These are phyloP conservation scores for Paraplagusia blochii DNA, from an alignment of 2,113 vertebrate genomes.

Conservation along the genomic window DNA sequence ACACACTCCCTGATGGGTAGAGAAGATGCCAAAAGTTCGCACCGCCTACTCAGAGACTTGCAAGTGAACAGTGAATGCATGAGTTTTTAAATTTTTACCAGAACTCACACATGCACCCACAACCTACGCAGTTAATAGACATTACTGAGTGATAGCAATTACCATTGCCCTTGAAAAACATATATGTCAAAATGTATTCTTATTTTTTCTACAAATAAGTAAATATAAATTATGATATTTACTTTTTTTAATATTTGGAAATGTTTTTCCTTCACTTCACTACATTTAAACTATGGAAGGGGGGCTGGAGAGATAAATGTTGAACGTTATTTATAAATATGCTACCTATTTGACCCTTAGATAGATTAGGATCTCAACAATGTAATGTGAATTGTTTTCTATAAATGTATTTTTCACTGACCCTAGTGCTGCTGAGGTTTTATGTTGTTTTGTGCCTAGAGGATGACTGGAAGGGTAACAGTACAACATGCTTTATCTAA, in stretches of 20 bases:
- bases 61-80: slow-evolving; percentile 59
- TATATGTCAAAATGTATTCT: too few relatives aligned
- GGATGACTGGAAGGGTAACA: slow-evolving; percentile 45
- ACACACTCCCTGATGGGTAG: slow-evolving; percentile 30
- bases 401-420: too few relatives aligned
- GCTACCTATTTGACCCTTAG: too few relatives aligned
- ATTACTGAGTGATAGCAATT: slow-evolving; percentile 9
- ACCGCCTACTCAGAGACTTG: slow-evolving; percentile 68
- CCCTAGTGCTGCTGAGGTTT: neutral
- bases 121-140: slow-evolving; percentile 1
- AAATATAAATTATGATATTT: too few relatives aligned
- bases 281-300: too few relatives aligned
- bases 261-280: too few relatives aligned
- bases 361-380: too few relatives aligned
- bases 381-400: too few relatives aligned
- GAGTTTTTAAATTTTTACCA: slow-evolving; percentile 9
- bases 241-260: too few relatives aligned
- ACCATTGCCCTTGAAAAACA: neutral
- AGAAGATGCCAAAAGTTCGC: slow-evolving; percentile 65
- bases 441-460: slow-evolving; percentile 7
- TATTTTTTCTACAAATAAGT: too few relatives aligned
- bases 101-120: slow-evolving; percentile 19
- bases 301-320: too few relatives aligned
- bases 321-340: too few relatives aligned
- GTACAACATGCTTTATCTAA: slow-evolving; percentile 52